These are phyloP conservation scores for Misgurnus anguillicaudatus DNA, from an alignment of 2,113 vertebrate genomes.

Conservation along the genomic window DNA sequence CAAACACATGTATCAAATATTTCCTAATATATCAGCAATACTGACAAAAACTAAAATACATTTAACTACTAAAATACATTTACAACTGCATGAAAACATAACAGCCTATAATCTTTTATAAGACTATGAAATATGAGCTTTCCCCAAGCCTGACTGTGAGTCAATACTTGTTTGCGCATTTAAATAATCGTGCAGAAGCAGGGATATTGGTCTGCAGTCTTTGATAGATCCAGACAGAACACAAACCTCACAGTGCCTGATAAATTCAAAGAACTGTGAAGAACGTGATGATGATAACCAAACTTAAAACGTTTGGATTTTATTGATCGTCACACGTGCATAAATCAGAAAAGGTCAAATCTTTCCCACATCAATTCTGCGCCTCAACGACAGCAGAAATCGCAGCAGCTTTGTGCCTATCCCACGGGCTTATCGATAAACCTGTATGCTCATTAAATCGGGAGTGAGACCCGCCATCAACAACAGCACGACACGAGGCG, in stretches of 20 bases:
- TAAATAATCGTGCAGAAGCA: not conserved
- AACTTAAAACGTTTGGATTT: not conserved
- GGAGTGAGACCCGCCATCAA: constrained; percentile 32
- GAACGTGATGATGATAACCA: not conserved
- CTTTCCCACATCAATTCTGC: constrained; percentile 15
- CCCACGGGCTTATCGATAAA: constrained; percentile 55
- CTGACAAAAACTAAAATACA: too few relatives aligned
- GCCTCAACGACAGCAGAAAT: constrained; percentile 25
- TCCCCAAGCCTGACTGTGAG: not conserved
- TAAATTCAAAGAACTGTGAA: not conserved
- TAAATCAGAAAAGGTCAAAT: constrained; percentile 24
- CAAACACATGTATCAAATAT: too few relatives aligned
- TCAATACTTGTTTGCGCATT: not conserved
- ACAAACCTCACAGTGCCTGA: not conserved
- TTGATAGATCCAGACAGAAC: not conserved
- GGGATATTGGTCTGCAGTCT: not conserved
- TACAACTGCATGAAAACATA: not conserved
- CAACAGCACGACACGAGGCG: not conserved
- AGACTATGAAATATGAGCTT: not conserved
- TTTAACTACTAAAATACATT: not conserved
- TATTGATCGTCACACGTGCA: constrained; percentile 4
- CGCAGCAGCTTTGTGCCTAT: constrained; percentile 31
- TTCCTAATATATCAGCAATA: too few relatives aligned
- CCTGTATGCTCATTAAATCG: constrained; percentile 46
- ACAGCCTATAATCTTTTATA: not conserved